Evolutionary conservation across 2,113 vertebrate genomes (phyloP).

Genomic region (Panthera leo): DNA sequence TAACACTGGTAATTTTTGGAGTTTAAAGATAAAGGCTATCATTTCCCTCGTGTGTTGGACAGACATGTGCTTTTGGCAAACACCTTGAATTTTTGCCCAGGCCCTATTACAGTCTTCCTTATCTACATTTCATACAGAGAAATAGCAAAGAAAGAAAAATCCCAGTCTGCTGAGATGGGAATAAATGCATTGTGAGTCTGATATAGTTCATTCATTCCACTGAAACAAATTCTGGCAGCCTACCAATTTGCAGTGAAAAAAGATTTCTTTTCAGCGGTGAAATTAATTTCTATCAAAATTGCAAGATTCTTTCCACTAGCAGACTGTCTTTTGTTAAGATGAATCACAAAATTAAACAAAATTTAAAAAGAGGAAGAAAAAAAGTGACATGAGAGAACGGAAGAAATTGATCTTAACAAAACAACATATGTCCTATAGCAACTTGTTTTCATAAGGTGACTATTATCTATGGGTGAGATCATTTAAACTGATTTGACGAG

Average conservation of each 20-base stretch:
- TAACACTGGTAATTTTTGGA: slow-evolving; percentile 47
- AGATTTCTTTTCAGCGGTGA: slow-evolving; percentile 26
- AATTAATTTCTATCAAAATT: slow-evolving; percentile 67
- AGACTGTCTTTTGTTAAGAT: slow-evolving; percentile 32
- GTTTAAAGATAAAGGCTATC: slow-evolving; percentile 66
- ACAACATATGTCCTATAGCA: background rate
- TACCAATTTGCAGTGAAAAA: background rate
- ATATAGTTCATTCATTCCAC: slow-evolving; percentile 52
- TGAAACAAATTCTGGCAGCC: slow-evolving; percentile 46
- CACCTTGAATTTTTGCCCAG: slow-evolving; percentile 58
- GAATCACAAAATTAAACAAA: slow-evolving; percentile 45
- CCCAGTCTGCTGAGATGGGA: slow-evolving; percentile 30
- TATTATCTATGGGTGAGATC: background rate
- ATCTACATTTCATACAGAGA: slow-evolving; percentile 69
- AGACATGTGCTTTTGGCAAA: slow-evolving; percentile 71
- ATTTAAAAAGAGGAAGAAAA: background rate
- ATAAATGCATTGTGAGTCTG: slow-evolving; percentile 33
- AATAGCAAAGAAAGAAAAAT: slow-evolving; percentile 59
- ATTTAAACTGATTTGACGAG: slow-evolving; percentile 35
- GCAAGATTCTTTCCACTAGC: slow-evolving; percentile 17
- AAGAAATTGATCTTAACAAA: background rate
- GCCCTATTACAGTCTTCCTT: slow-evolving; percentile 52
- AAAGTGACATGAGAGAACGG: background rate
- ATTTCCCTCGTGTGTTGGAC: slow-evolving; percentile 18
- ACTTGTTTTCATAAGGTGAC: background rate